phyloP scores from a whole-genome alignment of 1,140 invertebrate species.

The Ptiloglossa arizonensis region DNA sequence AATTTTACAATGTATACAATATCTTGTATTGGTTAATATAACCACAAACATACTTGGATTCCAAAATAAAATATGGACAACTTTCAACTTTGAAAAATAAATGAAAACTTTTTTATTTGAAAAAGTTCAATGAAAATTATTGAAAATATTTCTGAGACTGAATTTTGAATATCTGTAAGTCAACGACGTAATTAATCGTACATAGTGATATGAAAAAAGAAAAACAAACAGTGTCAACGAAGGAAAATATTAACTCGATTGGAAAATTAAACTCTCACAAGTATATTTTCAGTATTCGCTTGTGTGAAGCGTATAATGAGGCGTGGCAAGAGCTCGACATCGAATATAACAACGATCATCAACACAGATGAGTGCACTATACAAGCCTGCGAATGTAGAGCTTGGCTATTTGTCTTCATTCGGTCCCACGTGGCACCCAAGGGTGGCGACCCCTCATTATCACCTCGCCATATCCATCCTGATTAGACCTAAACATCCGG shows the following conservation, averaged over 20 bases:
- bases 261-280: background rate
- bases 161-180: no score
- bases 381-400: slow-evolving; percentile 60
- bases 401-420: slow-evolving; percentile 72
- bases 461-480: slow-evolving; percentile 72
- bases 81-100: no score
- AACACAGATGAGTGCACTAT: slow-evolving; percentile 53
- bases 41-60: no score
- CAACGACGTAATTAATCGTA: background rate
- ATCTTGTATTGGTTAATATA: no score
- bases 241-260: background rate
- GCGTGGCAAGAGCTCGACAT: slow-evolving; percentile 51
- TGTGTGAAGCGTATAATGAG: slow-evolving; percentile 28
- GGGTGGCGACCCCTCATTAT: slow-evolving; percentile 71
- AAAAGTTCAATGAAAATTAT: no score
- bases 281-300: slow-evolving; percentile 15
- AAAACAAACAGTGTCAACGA: no score
- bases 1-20: no score
- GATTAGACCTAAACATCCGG: slow-evolving; percentile 71
- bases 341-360: slow-evolving; percentile 65
- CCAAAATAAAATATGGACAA: no score
- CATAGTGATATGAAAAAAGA: no score
- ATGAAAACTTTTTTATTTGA: no score
- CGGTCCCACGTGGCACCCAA: slow-evolving; percentile 67
- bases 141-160: no score